Percentiles rank a stretch among this genome's conserved stretches.
These are phyloP conservation scores for Psettodes erumei DNA, from an alignment of 2,113 vertebrate genomes.

Conservation along the genomic window DNA sequence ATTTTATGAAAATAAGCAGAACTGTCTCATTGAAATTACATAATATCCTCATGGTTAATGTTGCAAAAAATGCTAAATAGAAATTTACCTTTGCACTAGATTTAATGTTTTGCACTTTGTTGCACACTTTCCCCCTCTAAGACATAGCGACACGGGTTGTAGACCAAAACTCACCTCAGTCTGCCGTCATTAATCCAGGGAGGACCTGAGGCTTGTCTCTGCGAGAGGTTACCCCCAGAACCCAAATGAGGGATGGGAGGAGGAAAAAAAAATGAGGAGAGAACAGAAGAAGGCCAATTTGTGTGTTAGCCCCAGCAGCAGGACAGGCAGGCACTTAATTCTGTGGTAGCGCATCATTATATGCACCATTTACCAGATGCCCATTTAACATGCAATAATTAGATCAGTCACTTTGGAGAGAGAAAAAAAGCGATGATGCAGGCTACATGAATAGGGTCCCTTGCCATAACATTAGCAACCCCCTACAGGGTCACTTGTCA, in stretches of 20 bases:
- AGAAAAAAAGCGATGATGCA: slow-evolving; percentile 51
- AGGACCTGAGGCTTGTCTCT: slow-evolving; percentile 75
- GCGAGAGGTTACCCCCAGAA: slow-evolving; percentile 66
- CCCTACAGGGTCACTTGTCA: slow-evolving; percentile 81
- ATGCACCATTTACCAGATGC: slow-evolving; percentile 87
- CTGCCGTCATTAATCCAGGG: slow-evolving; percentile 76
- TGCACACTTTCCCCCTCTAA: slow-evolving; percentile 7
- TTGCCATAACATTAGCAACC: slow-evolving; percentile 81
- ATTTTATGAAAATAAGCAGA: background rate
- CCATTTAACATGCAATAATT: slow-evolving; percentile 89
- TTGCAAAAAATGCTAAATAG: background rate
- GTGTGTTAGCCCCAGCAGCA: slow-evolving; percentile 82
- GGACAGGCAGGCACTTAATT: slow-evolving; percentile 84
- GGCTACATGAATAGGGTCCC: slow-evolving; percentile 78
- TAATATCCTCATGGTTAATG: background rate
- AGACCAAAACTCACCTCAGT: slow-evolving; percentile 53
- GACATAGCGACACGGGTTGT: slow-evolving; percentile 30
- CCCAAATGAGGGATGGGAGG: slow-evolving; percentile 75
- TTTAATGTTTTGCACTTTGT: background rate
- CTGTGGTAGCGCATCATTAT: slow-evolving; percentile 86
- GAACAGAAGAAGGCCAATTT: slow-evolving; percentile 81
- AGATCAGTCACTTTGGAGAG: slow-evolving; percentile 79
- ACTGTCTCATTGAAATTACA: background rate
- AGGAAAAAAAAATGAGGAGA: slow-evolving; percentile 42
- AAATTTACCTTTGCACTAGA: background rate